phyloP scores from a whole-genome alignment of 2,113 vertebrate genomes.

The Equus quagga region DNA sequence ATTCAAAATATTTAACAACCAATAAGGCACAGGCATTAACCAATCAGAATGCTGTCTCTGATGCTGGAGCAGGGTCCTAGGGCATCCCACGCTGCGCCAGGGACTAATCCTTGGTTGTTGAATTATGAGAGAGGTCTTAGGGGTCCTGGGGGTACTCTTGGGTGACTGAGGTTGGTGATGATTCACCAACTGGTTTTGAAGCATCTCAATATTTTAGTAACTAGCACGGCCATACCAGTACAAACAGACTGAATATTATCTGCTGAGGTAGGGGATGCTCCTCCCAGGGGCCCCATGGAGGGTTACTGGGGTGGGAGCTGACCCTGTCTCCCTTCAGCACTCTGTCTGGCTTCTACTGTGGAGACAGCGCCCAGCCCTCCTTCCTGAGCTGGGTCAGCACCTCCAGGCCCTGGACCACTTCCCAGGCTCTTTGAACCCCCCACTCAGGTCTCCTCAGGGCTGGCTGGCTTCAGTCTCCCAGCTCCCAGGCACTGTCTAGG shows the following conservation, averaged over 20 bases:
- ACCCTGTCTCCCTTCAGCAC: neutral
- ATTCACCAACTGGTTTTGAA: neutral
- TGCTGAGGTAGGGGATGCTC: neutral
- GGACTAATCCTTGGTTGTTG: neutral
- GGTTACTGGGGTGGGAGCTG: neutral
- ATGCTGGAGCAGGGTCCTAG: neutral
- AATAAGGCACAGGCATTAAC: neutral
- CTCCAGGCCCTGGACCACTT: neutral
- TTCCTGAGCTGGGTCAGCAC: neutral
- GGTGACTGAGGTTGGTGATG: neutral
- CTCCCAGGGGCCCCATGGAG: neutral
- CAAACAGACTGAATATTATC: neutral
- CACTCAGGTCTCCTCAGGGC: neutral
- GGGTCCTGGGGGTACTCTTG: neutral
- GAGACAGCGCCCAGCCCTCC: neutral
- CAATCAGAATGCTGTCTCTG: neutral
- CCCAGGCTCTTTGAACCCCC: neutral
- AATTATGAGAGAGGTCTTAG: neutral
- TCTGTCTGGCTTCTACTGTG: neutral
- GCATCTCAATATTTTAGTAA: neutral
- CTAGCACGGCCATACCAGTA: neutral
- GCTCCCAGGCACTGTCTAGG: neutral
- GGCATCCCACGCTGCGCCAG: neutral
- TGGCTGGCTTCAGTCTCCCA: neutral
- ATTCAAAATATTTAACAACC: conserved; percentile 15